phyloP scores from a whole-genome alignment of 2,888 invertebrate genomes.

The Ptychoptera contaminata region DNA sequence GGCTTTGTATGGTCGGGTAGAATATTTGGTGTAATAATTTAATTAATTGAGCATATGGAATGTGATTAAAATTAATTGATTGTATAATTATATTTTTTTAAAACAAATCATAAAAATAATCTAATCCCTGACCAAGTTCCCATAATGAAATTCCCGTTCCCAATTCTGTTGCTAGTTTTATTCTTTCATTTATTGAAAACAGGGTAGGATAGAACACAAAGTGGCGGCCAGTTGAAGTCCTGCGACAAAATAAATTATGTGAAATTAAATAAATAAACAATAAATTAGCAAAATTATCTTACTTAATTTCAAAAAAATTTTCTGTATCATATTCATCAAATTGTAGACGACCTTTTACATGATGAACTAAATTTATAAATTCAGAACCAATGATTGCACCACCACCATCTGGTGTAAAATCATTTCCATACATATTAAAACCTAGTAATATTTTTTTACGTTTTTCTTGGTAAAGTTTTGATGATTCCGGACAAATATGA shows the following conservation, averaged over 20 bases:
- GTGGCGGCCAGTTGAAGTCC: constrained; percentile 51
- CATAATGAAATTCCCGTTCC: constrained; percentile 81
- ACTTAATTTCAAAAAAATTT: constrained; percentile 77
- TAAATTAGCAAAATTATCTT: constrained; percentile 23
- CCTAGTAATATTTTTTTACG: constrained; percentile 72
- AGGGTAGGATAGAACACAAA: constrained; percentile 79
- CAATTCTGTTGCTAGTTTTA: constrained; percentile 62
- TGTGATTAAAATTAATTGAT: no score
- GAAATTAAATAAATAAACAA: constrained; percentile 3
- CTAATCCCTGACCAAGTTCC: constrained; percentile 92
- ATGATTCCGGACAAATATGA: constrained; percentile 46
- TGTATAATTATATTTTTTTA: constrained; percentile 25
- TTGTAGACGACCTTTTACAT: constrained; percentile 56
- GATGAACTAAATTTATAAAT: constrained; percentile 58
- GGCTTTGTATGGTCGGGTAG: no score
- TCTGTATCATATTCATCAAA: constrained; percentile 68
- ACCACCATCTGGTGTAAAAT: constrained; percentile 67
- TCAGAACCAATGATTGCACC: constrained; percentile 66
- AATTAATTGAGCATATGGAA: no score
- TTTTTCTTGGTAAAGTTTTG: constrained; percentile 32
- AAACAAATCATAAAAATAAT: constrained; percentile 84
- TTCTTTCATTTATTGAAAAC: constrained; percentile 63
- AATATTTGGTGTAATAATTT: no score
- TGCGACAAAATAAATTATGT: constrained; percentile 26
- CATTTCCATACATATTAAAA: constrained; percentile 86